Evolutionary conservation across 2,113 vertebrate genomes (phyloP).

Genomic region (Osmerus eperlanus): DNA sequence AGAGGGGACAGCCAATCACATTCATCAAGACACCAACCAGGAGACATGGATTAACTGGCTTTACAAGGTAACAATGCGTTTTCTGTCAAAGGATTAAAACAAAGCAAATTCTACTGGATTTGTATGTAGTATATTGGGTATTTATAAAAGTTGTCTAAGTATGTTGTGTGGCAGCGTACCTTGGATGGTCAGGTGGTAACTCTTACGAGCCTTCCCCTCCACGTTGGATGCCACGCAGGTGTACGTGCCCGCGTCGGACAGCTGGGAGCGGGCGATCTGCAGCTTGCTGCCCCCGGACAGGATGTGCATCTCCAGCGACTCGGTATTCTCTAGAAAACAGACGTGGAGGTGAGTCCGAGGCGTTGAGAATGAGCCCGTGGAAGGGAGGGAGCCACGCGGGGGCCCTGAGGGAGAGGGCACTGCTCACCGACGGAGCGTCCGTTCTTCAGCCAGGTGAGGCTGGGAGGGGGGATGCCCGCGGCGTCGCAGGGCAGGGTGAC

Average conservation of each 20-base stretch:
- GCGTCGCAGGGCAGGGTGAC: slow-evolving; percentile 88
- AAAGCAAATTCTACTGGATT: background rate
- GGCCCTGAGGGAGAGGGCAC: background rate
- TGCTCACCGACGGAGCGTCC: slow-evolving; percentile 80
- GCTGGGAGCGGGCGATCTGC: slow-evolving; percentile 86
- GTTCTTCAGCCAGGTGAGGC: slow-evolving; percentile 86
- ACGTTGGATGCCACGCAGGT: slow-evolving; percentile 86
- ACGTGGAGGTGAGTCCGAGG: background rate
- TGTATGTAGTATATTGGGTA: background rate
- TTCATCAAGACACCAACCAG: background rate
- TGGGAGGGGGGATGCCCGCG: slow-evolving; percentile 87
- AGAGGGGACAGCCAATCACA: background rate
- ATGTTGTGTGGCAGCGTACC: slow-evolving; percentile 60
- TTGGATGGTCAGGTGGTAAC: slow-evolving; percentile 84
- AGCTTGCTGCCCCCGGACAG: slow-evolving; percentile 90
- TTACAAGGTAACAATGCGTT: background rate
- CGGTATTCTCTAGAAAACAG: slow-evolving; percentile 76
- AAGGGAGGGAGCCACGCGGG: too few relatives aligned
- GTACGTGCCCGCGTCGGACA: slow-evolving; percentile 82
- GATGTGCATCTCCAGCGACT: slow-evolving; percentile 87
- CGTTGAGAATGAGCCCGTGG: too few relatives aligned
- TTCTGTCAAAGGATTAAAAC: background rate
- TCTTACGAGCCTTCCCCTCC: slow-evolving; percentile 87
- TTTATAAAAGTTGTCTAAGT: too few relatives aligned
- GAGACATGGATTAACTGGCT: background rate